These are phyloP conservation scores for Capromys pilorides DNA, from an alignment of 2,797 vertebrate genomes.

Conservation along the genomic window DNA sequence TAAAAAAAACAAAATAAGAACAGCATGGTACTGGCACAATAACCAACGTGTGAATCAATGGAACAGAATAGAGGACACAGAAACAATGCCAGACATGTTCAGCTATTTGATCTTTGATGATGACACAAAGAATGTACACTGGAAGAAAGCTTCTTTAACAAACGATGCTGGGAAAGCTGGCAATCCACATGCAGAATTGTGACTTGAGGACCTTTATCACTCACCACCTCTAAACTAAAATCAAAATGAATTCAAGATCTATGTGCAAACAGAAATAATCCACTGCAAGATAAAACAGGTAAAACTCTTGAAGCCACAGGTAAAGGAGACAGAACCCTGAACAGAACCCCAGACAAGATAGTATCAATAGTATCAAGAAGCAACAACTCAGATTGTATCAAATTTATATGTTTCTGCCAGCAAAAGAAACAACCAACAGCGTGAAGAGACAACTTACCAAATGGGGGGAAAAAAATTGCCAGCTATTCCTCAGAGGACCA, in stretches of 20 bases:
- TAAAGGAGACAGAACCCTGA: not conserved
- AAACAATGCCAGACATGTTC: not conserved
- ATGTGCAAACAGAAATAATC: not conserved
- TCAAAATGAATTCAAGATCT: not conserved
- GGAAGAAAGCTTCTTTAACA: not conserved
- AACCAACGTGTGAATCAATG: not conserved
- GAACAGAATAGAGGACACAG: not conserved
- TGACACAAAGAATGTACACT: not conserved
- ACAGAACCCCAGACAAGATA: not conserved
- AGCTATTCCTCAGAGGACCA: not conserved
- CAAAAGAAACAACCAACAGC: not conserved
- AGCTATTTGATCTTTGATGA: not conserved
- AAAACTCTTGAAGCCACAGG: not conserved
- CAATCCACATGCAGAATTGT: not conserved
- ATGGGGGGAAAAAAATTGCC: not conserved
- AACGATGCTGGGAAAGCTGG: not conserved
- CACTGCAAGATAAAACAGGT: not conserved
- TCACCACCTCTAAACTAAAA: not conserved
- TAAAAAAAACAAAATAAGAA: not conserved
- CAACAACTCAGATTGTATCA: not conserved
- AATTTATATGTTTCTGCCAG: not conserved
- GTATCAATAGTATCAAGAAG: not conserved
- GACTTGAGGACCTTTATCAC: not conserved
- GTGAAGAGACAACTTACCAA: not conserved
- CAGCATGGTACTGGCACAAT: not conserved